Conservation (phyloP, 1,140 invertebrate genomes). For the Drosophila repleta region DNA sequence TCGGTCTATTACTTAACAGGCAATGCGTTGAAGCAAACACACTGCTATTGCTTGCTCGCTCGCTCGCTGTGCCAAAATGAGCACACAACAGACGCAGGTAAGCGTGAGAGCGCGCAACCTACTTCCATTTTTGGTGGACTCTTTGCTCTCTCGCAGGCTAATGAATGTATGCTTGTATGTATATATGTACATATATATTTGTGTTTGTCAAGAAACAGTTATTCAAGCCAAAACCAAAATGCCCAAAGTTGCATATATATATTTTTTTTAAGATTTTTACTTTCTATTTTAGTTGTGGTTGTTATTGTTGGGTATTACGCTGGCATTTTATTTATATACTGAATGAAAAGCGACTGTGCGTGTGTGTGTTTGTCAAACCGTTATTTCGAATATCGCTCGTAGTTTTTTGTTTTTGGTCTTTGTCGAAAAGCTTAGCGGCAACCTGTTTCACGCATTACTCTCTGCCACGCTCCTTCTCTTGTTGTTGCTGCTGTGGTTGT, state of each 20-base stretch:
- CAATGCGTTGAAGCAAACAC: constrained; percentile 34
- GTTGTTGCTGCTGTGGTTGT: constrained; percentile 7
- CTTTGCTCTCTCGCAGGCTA: constrained; percentile 16
- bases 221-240: constrained; percentile 46
- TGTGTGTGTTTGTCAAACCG: constrained; percentile 42
- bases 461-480: constrained; percentile 11
- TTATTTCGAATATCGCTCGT: constrained; percentile 41
- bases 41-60: constrained; percentile 25
- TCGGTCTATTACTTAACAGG: constrained; percentile 53
- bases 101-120: constrained; percentile 38
- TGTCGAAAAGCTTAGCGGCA: constrained; percentile 32
- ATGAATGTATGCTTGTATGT: constrained; percentile 7
- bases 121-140: constrained; percentile 51
- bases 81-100: constrained; percentile 27
- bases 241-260: constrained; percentile 39
- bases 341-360: constrained; percentile 27
- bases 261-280: constrained; percentile 50
- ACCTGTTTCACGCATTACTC: constrained; percentile 53
- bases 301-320: constrained; percentile 54
- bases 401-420: neutral
- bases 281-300: constrained; percentile 70
- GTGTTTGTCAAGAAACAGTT: constrained; percentile 45
- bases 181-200: constrained; percentile 1
- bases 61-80: constrained; percentile 28
- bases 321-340: constrained; percentile 24